Evolutionary conservation across 2,113 vertebrate genomes (phyloP).

Genomic region (Madoqua kirkii): DNA sequence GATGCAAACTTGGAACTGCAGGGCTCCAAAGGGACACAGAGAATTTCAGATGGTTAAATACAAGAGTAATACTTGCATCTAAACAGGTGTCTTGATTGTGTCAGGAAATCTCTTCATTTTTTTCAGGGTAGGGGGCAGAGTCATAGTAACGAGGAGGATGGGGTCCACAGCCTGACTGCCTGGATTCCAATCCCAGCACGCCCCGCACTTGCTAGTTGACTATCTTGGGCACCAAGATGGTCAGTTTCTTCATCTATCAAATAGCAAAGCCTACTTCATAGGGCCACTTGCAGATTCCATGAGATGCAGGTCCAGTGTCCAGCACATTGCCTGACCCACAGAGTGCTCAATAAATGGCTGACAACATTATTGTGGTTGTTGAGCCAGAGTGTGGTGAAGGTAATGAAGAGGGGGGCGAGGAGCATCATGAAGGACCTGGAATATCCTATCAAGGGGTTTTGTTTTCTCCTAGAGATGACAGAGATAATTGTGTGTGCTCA

Average conservation of each 20-base stretch:
- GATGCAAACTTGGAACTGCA: not conserved
- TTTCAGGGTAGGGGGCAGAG: not conserved
- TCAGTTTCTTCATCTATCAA: not conserved
- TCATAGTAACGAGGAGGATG: not conserved
- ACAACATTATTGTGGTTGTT: not conserved
- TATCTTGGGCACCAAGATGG: not conserved
- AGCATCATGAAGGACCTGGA: not conserved
- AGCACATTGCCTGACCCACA: not conserved
- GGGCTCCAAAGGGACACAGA: not conserved
- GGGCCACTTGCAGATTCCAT: not conserved
- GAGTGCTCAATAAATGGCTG: not conserved
- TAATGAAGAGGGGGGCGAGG: rapidly evolving
- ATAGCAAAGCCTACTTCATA: not conserved
- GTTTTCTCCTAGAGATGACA: not conserved
- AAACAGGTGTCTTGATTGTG: not conserved
- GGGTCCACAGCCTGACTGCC: not conserved
- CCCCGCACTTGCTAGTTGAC: not conserved
- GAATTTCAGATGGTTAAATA: not conserved
- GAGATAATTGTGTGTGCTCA: not conserved
- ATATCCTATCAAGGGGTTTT: not conserved
- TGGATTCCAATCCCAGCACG: not conserved
- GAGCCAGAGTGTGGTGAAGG: not conserved
- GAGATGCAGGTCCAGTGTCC: not conserved
- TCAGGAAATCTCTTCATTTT: not conserved
- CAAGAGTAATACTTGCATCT: not conserved